phyloP scores from a whole-genome alignment of 2,797 vertebrate species.

The Petrocephalus schoutedeni region DNA sequence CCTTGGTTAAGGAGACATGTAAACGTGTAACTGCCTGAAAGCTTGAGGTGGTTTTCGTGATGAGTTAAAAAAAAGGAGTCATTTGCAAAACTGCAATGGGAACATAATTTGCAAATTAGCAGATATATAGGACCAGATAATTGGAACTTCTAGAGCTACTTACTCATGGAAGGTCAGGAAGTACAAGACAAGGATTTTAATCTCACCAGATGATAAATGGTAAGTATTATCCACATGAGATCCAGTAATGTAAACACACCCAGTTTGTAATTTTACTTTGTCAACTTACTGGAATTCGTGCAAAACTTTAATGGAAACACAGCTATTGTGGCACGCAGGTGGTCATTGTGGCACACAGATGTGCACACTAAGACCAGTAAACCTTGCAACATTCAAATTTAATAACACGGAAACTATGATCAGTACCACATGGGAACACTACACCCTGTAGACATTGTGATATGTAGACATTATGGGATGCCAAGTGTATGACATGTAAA shows the following conservation, averaged over 20 bases:
- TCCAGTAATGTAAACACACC: not conserved
- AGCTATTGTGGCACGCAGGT: not conserved
- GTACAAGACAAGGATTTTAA: not conserved
- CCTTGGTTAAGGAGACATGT: not conserved
- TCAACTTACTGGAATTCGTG: not conserved
- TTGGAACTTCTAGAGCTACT: not conserved
- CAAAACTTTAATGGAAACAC: not conserved
- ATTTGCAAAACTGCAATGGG: not conserved
- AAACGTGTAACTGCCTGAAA: not conserved
- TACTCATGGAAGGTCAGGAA: not conserved
- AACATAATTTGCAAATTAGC: not conserved
- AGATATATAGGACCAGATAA: not conserved
- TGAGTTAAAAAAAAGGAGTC: not conserved
- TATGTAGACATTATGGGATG: not conserved
- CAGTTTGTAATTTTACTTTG: not conserved
- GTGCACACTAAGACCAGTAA: too few species aligned
- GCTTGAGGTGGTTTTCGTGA: not conserved
- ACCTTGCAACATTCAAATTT: too few species aligned
- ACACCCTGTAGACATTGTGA: not conserved
- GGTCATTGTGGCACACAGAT: not conserved
- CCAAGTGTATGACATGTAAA: not conserved
- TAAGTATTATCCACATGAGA: not conserved
- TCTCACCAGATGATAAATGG: not conserved
- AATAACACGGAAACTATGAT: too few species aligned
- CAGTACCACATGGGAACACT: too few species aligned